Percentiles rank a stretch among this genome's conserved stretches.
Evolutionary conservation across 2,797 vertebrate genomes (phyloP).

Genomic region (Sebastes itinus): DNA sequence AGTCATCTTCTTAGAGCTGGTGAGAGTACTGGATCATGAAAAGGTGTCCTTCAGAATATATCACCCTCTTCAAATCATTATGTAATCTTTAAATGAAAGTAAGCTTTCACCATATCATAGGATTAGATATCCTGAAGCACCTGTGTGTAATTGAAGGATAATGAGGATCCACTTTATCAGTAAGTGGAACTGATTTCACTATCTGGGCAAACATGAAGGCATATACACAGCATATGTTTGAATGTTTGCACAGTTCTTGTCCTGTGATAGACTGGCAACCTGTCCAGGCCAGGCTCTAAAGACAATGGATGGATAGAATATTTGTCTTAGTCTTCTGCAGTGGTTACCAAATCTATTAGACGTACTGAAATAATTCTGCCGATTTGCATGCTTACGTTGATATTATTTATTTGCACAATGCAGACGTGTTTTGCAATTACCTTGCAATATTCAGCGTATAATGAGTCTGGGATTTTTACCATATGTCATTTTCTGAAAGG

Average conservation of each 20-base stretch:
- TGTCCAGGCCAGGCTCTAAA: background rate
- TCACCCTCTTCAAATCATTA: background rate
- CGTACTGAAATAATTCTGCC: background rate
- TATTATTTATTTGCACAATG: background rate
- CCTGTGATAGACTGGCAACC: background rate
- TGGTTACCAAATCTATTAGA: background rate
- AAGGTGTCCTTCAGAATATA: background rate
- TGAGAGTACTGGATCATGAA: background rate
- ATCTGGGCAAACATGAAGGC: background rate
- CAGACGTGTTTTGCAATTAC: background rate
- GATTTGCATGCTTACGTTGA: background rate
- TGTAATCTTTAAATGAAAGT: background rate
- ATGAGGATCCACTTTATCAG: background rate
- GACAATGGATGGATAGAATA: background rate
- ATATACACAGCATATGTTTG: background rate
- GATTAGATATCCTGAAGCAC: background rate
- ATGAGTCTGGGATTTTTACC: background rate
- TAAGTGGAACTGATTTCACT: background rate
- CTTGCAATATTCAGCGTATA: background rate
- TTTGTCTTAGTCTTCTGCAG: background rate
- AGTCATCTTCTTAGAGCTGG: background rate
- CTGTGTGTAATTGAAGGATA: background rate
- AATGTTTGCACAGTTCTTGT: background rate
- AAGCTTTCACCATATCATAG: background rate
- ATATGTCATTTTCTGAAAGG: background rate